Percentiles rank a stretch among this genome's conserved stretches.
phyloP scores from a whole-genome alignment of 2,113 vertebrate species.

The Colaptes auratus region DNA sequence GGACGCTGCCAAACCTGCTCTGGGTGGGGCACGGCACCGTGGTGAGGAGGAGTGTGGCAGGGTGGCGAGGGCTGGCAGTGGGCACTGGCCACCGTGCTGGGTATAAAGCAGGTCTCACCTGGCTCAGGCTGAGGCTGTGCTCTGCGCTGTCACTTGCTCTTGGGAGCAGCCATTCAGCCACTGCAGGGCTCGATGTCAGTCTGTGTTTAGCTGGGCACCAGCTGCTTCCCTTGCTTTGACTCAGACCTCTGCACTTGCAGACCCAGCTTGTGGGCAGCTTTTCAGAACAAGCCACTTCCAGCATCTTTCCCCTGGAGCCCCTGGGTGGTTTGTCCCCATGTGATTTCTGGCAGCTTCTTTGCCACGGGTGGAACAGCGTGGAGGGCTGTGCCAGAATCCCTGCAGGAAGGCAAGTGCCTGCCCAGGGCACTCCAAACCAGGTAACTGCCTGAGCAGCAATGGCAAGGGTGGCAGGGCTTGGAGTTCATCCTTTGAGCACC shows the following conservation, averaged over 20 bases:
- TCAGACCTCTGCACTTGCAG: accelerated
- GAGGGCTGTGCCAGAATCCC: not conserved
- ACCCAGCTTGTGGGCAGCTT: too few species aligned
- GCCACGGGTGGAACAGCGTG: accelerated
- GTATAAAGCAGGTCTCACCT: not conserved
- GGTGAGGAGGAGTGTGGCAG: accelerated
- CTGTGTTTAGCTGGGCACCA: not conserved
- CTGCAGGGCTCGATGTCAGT: not conserved
- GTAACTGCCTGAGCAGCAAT: not conserved
- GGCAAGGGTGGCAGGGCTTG: accelerated
- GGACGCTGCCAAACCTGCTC: not conserved
- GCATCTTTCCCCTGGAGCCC: not conserved
- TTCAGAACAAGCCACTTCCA: not conserved
- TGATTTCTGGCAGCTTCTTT: not conserved
- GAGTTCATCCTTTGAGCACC: not conserved
- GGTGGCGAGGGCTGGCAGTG: not conserved
- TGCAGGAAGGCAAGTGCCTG: accelerated
- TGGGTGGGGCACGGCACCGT: not conserved
- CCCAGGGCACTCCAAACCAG: accelerated
- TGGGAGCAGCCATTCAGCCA: accelerated
- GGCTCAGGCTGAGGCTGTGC: accelerated
- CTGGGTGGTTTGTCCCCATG: not conserved
- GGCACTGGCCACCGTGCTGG: accelerated
- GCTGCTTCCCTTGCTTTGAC: not conserved
- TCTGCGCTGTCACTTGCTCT: not conserved